Percentiles rank a stretch among this genome's conserved stretches.
phyloP scores from a whole-genome alignment of 2,888 invertebrate genomes.

The Synanthedon andrenaeformis region DNA sequence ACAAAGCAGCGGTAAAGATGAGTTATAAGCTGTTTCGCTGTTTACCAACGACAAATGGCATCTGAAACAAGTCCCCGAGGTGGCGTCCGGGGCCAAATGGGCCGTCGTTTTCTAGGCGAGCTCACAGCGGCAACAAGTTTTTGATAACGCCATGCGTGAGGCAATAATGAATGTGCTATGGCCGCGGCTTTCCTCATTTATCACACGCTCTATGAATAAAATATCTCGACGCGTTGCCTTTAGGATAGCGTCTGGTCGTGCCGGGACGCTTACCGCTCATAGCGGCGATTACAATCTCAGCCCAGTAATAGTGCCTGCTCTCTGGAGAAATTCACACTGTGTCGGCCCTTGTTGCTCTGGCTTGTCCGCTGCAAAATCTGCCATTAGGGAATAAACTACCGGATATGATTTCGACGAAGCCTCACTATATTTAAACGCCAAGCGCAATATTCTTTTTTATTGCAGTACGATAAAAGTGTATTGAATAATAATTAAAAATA shows the following conservation, averaged over 20 bases:
- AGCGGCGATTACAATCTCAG: slow-evolving; percentile 48
- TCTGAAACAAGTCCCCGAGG: slow-evolving; percentile 46
- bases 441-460: not conserved
- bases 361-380: slow-evolving; percentile 32
- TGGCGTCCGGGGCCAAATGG: slow-evolving; percentile 37
- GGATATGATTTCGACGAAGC: not conserved
- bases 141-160: slow-evolving; percentile 58
- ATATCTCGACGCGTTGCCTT: slow-evolving; percentile 54
- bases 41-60: slow-evolving; percentile 49
- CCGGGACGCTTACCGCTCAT: slow-evolving; percentile 46
- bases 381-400: slow-evolving; percentile 22
- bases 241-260: slow-evolving; percentile 53
- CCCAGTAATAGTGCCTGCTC: slow-evolving; percentile 40
- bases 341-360: slow-evolving; percentile 20
- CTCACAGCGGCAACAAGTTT: slow-evolving; percentile 57
- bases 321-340: slow-evolving; percentile 43
- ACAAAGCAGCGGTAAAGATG: slow-evolving; percentile 41
- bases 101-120: slow-evolving; percentile 38
- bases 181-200: slow-evolving; percentile 56
- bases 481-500: too few species aligned
- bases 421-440: not conserved
- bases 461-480: too few species aligned
- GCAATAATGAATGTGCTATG: slow-evolving; percentile 65
- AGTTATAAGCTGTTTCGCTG: slow-evolving; percentile 49
- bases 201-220: slow-evolving; percentile 64